A percentile compares a stretch with the other conserved stretches of the same genome.
Conservation (phyloP, 2,113 vertebrate species). For the Spizaetus ornatus region DNA sequence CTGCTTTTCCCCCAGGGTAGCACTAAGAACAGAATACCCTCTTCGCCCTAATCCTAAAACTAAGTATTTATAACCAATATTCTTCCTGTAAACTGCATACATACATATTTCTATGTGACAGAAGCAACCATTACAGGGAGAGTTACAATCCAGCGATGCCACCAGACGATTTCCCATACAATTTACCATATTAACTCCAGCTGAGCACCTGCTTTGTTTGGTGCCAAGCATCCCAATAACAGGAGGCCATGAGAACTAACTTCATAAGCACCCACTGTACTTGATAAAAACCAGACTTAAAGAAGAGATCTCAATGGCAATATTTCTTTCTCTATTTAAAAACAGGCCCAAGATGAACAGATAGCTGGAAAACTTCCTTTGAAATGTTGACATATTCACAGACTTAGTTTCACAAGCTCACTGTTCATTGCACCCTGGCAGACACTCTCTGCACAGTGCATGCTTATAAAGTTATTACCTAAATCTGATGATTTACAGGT, state of each 20-base stretch:
- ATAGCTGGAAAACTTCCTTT: background rate
- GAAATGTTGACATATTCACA: background rate
- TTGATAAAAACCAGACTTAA: background rate
- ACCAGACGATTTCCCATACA: background rate
- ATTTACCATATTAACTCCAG: background rate
- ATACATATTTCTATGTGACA: background rate
- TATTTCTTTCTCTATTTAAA: background rate
- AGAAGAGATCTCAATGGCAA: background rate
- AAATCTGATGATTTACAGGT: background rate
- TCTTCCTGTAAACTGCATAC: background rate
- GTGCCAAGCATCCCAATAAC: background rate
- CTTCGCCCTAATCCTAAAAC: background rate
- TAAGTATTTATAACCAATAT: background rate
- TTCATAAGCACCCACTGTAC: background rate
- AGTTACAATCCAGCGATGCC: background rate
- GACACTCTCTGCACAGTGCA: background rate
- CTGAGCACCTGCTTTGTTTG: background rate
- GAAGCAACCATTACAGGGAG: background rate
- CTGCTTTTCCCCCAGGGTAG: background rate
- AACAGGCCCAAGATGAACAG: background rate
- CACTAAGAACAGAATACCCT: background rate
- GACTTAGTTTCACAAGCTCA: background rate
- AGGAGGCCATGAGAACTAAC: background rate
- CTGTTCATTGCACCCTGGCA: background rate
- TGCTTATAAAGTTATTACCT: background rate